Percentiles rank a stretch among this genome's conserved stretches.
Evolutionary conservation across 53 echinoderm and acorn worm species (phyloP).

Genomic region (Echinometra lucunter): DNA sequence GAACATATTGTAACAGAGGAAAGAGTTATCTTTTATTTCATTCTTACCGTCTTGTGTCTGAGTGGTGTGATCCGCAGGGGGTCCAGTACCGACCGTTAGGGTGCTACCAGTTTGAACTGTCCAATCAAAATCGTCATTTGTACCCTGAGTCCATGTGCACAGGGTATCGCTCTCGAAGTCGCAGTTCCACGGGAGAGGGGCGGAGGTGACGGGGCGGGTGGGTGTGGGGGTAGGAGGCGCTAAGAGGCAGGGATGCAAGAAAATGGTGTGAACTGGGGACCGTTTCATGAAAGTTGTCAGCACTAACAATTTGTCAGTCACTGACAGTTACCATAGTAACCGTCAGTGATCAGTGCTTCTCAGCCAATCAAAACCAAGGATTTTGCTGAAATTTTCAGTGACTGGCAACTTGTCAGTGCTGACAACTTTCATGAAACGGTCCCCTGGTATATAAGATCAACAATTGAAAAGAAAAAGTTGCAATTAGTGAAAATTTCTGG

Average conservation of each 20-base stretch:
- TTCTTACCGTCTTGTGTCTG: constrained; percentile 74
- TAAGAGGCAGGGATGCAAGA: not conserved
- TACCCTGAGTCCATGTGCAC: constrained; percentile 79
- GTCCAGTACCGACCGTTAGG: constrained; percentile 71
- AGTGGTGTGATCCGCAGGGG: constrained; percentile 80
- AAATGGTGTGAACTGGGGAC: not conserved
- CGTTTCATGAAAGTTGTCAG: too few relatives aligned
- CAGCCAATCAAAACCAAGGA: too few relatives aligned
- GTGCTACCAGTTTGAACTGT: constrained; percentile 64
- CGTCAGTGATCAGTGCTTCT: too few relatives aligned
- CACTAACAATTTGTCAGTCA: too few relatives aligned
- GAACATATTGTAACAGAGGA: not conserved
- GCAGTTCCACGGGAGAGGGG: constrained; percentile 69
- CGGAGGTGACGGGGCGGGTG: not conserved
- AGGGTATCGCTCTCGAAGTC: constrained; percentile 78
- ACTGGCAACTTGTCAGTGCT: too few relatives aligned
- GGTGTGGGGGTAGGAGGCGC: constrained; percentile 66
- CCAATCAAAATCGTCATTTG: constrained; percentile 79
- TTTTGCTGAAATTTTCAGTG: too few relatives aligned
- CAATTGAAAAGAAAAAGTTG: too few relatives aligned
- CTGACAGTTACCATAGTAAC: too few relatives aligned
- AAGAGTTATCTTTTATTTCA: too few relatives aligned
- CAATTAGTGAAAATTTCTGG: too few relatives aligned
- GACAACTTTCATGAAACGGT: too few relatives aligned
- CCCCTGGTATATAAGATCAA: too few relatives aligned